Base-by-base conservation (phyloP, 2,888 invertebrate species). In the Cantharis rufa region DNA sequence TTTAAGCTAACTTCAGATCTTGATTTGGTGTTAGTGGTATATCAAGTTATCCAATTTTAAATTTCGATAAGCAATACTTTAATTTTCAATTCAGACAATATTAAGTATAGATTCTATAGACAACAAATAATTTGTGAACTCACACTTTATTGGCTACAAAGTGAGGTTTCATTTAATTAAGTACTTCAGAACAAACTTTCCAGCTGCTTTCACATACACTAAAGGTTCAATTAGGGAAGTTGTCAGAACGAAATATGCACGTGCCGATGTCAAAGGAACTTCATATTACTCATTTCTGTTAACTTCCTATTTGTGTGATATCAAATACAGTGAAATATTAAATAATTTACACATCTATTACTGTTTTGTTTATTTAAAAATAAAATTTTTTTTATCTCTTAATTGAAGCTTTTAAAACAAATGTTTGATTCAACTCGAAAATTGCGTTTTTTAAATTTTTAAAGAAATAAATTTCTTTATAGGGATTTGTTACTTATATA, bases 231-330 rank as follows among this genome's bases (percentile, higher is more conserved):
- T 75, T 75, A 78, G 70, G 32, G 78, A 77, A 75, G 70, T 69
- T 75, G 70, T 68, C 71, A 78, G 75, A 75, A 75, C 72, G 75
- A 78, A 75, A 72, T 78, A 78, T 78, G 75, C 78, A 78, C 78
- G 78, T 78, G 78, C 78, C 75, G 70, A 78, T 75, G 72, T 78
- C 78, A 78, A 78, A 78, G 78, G 78, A 78, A 68, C 64, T 68
- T 75, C 70, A 72, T 61, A 16, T 78, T 78, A 74, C 75, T 78
- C 74, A 78, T 78, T 78, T 78, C 72, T 72, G 75, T 75, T 71
- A 18, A 66, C 21, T 21, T 16, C 63, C 63, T 66, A 66, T 66
- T 66, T 66, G 64, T 21, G n/a, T 48, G 48, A 5, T 48, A 48
- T 48, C n/a, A 48, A 48, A 48, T 48, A 48, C 48, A 48, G n/a